Conservation (phyloP, 2,888 invertebrate genomes). For the Lamellibrachia columna region DNA sequence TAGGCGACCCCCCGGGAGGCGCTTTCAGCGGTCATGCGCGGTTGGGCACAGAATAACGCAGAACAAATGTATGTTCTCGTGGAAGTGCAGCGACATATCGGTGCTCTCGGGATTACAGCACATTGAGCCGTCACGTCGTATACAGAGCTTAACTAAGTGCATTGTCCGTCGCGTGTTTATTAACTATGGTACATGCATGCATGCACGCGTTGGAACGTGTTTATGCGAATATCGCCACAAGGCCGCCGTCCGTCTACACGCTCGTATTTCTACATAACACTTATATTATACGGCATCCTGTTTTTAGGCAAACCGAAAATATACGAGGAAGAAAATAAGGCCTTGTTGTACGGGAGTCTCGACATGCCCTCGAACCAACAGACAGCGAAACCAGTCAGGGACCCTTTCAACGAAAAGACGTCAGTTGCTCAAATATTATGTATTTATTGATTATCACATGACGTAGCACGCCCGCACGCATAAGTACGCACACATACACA, state of each 20-base stretch:
- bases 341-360: neutral
- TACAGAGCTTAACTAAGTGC: neutral
- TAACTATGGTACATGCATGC: neutral
- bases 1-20: neutral
- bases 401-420: neutral
- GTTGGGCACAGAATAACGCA: neutral
- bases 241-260: neutral
- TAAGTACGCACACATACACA: neutral
- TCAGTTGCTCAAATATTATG: neutral
- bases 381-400: neutral
- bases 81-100: neutral
- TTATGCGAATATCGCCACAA: neutral
- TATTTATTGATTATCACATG: neutral
- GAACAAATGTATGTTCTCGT: neutral
- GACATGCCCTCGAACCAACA: slow-evolving; percentile 13
- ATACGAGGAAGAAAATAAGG: neutral
- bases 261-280: neutral
- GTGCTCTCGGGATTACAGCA: neutral
- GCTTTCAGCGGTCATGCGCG: neutral
- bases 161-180: neutral
- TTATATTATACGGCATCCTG: too few species aligned
- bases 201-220: neutral
- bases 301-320: neutral
- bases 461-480: neutral
- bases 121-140: neutral